Percentiles rank a stretch among this genome's conserved stretches.
Conservation (phyloP, 2,797 vertebrate genomes). For the Eulemur albifrons region DNA sequence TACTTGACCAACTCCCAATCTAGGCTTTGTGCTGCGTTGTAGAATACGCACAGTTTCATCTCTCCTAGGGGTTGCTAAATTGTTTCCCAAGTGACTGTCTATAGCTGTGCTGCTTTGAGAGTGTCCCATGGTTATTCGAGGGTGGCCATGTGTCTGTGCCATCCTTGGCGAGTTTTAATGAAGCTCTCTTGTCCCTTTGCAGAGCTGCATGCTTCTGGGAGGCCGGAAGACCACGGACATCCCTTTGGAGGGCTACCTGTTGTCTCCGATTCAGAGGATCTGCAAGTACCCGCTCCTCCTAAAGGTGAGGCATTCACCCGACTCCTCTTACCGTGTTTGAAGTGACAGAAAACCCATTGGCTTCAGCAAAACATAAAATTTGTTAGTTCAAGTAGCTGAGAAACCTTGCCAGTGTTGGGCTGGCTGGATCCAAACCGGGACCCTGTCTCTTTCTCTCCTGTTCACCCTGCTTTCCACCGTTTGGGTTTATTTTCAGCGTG, state of each 20-base stretch:
- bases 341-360: neutral
- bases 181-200: constrained; percentile 65
- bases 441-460: neutral
- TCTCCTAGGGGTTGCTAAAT: neutral
- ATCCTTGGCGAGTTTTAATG: neutral
- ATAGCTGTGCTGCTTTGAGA: rapidly evolving
- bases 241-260: constrained; percentile 96
- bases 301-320: constrained; percentile 88
- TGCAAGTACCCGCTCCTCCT: constrained; percentile 99
- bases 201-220: constrained; percentile 98
- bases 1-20: too few relatives aligned
- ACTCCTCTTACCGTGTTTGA: neutral
- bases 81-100: neutral
- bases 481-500: neutral
- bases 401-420: neutral
- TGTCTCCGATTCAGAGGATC: constrained; percentile 98
- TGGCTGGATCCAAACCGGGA: neutral
- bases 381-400: neutral
- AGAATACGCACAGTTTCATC: neutral
- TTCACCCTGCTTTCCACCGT: neutral
- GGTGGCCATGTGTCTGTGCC: neutral
- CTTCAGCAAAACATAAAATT: neutral
- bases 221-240: constrained; percentile 98
- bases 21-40: neutral
- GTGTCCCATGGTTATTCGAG: neutral